A percentile compares a stretch with the other conserved stretches of the same genome.
Conservation (phyloP, 1,140 invertebrate species). For the Lucilia sericata region DNA sequence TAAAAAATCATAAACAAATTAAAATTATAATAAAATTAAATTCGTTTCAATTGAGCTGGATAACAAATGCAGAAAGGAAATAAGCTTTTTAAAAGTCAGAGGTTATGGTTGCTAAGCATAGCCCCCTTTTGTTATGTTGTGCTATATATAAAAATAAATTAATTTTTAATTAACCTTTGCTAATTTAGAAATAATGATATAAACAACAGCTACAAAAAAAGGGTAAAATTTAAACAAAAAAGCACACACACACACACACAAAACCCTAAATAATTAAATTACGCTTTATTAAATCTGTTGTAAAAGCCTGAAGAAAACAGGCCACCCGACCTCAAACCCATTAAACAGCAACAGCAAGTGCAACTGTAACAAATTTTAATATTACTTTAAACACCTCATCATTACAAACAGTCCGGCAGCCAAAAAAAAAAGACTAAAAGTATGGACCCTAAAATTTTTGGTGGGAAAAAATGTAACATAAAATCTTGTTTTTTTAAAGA, state of each 20-base stretch:
- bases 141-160: constrained; percentile 10
- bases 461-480: neutral
- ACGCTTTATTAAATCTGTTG: neutral
- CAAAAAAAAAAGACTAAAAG: neutral
- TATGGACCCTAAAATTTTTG: neutral
- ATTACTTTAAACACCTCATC: neutral
- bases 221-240: neutral
- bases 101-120: no score
- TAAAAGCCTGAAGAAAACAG: neutral
- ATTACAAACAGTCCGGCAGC: neutral
- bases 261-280: constrained; percentile 16
- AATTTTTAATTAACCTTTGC: constrained; percentile 43
- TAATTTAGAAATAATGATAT: constrained; percentile 35
- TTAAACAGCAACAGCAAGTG: neutral
- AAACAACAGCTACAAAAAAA: neutral
- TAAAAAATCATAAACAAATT: no score
- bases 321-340: neutral
- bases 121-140: no score
- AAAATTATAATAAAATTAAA: no score
- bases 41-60: no score
- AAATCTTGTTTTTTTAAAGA: neutral
- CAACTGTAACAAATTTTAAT: neutral
- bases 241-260: no score
- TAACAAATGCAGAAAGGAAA: no score
- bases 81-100: no score